Conservation (phyloP, 2,888 invertebrate genomes). For the Autographa pulchrina region DNA sequence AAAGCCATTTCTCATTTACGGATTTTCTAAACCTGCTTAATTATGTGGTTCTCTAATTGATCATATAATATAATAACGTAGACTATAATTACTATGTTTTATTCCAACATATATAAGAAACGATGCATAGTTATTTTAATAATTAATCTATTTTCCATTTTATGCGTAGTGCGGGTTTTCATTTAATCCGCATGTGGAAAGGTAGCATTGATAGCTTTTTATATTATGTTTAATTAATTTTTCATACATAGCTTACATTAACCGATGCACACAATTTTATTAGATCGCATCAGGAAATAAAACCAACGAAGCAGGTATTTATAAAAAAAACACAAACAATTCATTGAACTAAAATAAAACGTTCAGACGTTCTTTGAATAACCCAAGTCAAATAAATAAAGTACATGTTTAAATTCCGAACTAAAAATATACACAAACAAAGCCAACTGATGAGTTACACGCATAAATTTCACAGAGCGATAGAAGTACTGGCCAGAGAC, state of each 20-base stretch:
- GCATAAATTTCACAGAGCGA: conserved; percentile 16
- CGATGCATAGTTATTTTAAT: neutral
- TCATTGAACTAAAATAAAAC: neutral
- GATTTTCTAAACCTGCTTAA: neutral
- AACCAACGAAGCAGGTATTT: neutral
- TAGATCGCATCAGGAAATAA: neutral
- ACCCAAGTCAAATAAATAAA: conserved; percentile 18
- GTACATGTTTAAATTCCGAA: conserved; percentile 35
- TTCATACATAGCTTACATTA: neutral
- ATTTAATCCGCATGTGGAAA: too few species aligned
- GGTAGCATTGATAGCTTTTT: too few species aligned
- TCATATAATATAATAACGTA: neutral
- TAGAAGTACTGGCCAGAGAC: conserved; percentile 22
- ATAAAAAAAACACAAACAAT: neutral
- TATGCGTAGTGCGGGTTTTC: too few species aligned
- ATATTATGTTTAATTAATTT: neutral
- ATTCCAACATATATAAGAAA: neutral
- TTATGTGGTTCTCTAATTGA: neutral
- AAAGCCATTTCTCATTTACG: neutral
- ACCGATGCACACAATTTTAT: neutral
- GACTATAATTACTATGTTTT: neutral
- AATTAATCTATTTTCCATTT: too few species aligned
- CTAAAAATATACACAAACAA: conserved; percentile 38
- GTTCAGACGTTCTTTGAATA: neutral
- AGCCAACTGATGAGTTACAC: conserved; percentile 24